These are phyloP conservation scores for Coturnix japonica DNA, from an alignment of 2,113 vertebrate species.

Conservation along the genomic window DNA sequence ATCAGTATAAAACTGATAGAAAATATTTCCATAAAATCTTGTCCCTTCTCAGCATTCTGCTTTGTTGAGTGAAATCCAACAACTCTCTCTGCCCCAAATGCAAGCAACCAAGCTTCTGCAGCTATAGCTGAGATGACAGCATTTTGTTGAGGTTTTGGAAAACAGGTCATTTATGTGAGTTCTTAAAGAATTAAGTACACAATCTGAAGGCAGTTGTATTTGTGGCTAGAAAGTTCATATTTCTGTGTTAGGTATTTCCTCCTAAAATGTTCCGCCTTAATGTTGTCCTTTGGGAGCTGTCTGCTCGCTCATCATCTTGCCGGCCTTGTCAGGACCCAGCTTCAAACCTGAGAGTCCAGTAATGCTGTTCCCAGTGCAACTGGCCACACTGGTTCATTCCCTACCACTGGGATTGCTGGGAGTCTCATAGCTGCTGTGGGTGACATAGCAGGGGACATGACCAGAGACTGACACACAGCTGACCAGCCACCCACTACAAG, in stretches of 20 bases:
- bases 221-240: neutral
- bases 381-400: accelerated
- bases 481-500: neutral
- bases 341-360: neutral
- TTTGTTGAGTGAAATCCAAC: slow-evolving; percentile 6
- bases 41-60: neutral
- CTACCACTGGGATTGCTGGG: accelerated
- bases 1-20: neutral
- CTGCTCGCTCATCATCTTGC: neutral
- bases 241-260: neutral
- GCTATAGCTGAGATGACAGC: neutral
- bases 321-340: neutral
- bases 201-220: neutral
- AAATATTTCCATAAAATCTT: slow-evolving; percentile 24
- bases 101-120: neutral
- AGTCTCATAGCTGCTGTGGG: neutral
- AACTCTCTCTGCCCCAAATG: neutral
- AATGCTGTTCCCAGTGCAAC: accelerated
- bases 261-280: neutral
- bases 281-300: neutral
- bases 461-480: neutral
- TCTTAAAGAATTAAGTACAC: neutral
- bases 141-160: neutral
- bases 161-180: neutral
- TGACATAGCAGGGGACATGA: neutral